Base-by-base conservation (phyloP, 1,140 invertebrate genomes). In the Aphelinus atriplicis region DNA sequence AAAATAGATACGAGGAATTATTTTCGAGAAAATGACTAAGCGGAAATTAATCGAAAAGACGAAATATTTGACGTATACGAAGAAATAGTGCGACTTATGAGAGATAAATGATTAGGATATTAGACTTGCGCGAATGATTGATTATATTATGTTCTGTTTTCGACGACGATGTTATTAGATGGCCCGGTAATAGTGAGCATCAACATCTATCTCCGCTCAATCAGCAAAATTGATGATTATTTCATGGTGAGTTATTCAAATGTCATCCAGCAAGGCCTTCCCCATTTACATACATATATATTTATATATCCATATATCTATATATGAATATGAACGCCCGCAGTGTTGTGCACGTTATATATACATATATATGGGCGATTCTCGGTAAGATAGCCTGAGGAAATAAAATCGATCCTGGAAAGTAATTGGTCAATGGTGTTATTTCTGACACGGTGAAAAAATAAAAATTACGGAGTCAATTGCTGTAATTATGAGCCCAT, bases 211-310 rank as follows among this genome's bases (percentile, higher is more conserved):
- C 93, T 98, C 78, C 94, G 96, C 82, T 97, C 96, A 89, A 98
- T 98, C 92, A 97, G 95, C 91, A 97, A 97, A 95, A 98, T 98
- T 91, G 95, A 97, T 90, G 96, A 98, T 94, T 97, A 97, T 91
- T 96, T 96, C 92, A 98, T 98, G 96, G 95, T 97, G 94, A 96
- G 95, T 96, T 81, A 62, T 56, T 60, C 74, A 58, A 69, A 61
- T 64, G 46, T 71, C 77, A 82, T 73, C 60, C 80, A 85, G 78
- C 82, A 85, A 86, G 83, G 81, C 81, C 83, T 85, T 80, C 69
- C 69, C 60, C 48, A 79, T 56, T 10, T 67, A 56, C 26, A 65
- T 65, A 53, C 51, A 53, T 53, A 53, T 65, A 3, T 67, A 3
- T 50, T 26, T 67, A 56, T 57, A 45, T 67, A 53, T 84, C 81